phyloP scores from a whole-genome alignment of 2,888 invertebrate species.

The Drosophila merina region DNA sequence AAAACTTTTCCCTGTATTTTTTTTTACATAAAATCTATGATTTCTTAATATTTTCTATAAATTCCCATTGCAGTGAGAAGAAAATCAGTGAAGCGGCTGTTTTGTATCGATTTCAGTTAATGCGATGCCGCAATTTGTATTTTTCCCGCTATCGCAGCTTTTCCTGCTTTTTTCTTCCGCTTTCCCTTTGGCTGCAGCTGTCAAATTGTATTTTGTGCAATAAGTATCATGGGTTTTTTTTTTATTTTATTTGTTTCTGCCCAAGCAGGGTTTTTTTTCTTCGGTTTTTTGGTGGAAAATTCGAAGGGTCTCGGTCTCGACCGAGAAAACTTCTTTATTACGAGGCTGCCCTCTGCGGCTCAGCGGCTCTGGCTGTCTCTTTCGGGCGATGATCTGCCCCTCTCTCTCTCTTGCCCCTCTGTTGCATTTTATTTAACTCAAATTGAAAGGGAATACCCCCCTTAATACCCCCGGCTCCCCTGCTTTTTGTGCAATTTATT shows the following conservation, averaged over 20 bases:
- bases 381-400: neutral
- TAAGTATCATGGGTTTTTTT: conserved; percentile 40
- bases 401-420: neutral
- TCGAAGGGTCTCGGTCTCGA: conserved; percentile 14
- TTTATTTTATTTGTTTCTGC: neutral
- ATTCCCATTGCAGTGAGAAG: neutral
- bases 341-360: conserved; percentile 31
- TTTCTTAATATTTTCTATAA: neutral
- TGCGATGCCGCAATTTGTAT: conserved; percentile 34
- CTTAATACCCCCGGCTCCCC: neutral
- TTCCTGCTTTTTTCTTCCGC: conserved; percentile 18
- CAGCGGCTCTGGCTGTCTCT: conserved; percentile 6
- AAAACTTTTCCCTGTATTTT: too few species aligned
- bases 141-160: conserved; percentile 17
- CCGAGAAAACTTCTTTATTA: conserved; percentile 70
- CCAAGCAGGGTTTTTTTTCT: neutral
- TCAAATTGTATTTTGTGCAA: conserved; percentile 70
- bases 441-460: conserved; percentile 59
- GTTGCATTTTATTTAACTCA: conserved; percentile 61
- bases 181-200: conserved; percentile 64
- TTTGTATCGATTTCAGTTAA: conserved; percentile 55
- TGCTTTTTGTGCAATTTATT: conserved; percentile 74
- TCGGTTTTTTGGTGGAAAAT: neutral
- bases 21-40: too few species aligned
- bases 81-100: conserved; percentile 36